A percentile compares a stretch with the other conserved stretches of the same genome.
These are phyloP conservation scores for Hydrozoanthus gracilis DNA, from an alignment of 92 coral and sea anemone species.

Conservation along the genomic window DNA sequence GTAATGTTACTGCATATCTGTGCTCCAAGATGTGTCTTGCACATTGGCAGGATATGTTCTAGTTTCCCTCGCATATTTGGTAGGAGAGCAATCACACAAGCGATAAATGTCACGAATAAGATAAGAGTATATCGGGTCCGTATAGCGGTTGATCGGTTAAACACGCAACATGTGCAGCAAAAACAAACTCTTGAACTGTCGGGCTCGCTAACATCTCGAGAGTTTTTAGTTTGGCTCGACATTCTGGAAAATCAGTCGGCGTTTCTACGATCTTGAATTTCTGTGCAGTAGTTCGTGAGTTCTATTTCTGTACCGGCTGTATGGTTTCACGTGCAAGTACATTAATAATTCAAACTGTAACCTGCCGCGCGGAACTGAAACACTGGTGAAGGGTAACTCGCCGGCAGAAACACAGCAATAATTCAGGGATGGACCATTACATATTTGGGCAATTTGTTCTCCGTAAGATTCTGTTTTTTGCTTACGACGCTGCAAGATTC, in stretches of 20 bases:
- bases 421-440: no score
- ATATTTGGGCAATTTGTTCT: no score
- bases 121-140: constrained; percentile 60
- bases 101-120: constrained; percentile 47
- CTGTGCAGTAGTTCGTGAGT: not conserved
- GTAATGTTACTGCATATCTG: constrained; percentile 63
- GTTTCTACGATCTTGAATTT: not conserved
- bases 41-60: constrained; percentile 56
- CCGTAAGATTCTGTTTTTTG: no score
- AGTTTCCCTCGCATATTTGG: constrained; percentile 60
- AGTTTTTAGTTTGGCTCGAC: not conserved
- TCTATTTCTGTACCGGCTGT: constrained; percentile 16
- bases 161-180: constrained; percentile 29
- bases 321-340: not conserved
- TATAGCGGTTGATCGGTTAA: constrained; percentile 28
- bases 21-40: constrained; percentile 55
- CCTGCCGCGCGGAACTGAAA: no score
- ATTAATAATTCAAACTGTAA: no score
- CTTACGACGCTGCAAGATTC: no score
- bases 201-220: not conserved
- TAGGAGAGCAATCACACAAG: constrained; percentile 60
- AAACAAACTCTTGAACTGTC: constrained; percentile 18
- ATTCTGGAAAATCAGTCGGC: not conserved
- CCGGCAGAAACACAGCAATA: no score
- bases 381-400: no score